These are phyloP conservation scores for Caenorhabditis uteleia DNA, from an alignment of 2,888 invertebrate genomes.

Conservation along the genomic window DNA sequence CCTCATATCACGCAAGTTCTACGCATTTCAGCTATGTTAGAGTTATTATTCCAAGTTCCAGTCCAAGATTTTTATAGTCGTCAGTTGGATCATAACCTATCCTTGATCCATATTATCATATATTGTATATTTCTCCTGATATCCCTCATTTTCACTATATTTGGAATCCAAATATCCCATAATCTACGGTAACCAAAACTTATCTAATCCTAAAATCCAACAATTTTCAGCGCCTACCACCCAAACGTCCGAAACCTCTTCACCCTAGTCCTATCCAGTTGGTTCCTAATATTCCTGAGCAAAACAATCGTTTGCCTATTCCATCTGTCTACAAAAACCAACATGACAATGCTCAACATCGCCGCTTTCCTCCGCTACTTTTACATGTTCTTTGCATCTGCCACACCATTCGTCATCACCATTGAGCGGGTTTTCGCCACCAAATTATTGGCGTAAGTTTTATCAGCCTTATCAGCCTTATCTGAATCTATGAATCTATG, in stretches of 20 bases:
- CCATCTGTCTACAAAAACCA: neutral
- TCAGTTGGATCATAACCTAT: too few relatives aligned
- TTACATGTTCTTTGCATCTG: constrained; percentile 19
- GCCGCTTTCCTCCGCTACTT: constrained; percentile 14
- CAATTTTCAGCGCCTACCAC: too few relatives aligned
- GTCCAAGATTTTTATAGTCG: too few relatives aligned
- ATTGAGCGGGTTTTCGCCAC: constrained; percentile 20
- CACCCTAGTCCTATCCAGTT: too few relatives aligned
- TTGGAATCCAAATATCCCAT: too few relatives aligned
- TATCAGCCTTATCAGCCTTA: neutral
- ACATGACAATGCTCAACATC: constrained; percentile 2
- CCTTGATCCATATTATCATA: constrained; percentile 1
- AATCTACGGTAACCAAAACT: too few relatives aligned
- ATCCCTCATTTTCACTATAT: constrained; percentile 3
- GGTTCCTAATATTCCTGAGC: constrained; percentile 17
- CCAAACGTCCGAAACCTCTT: too few relatives aligned
- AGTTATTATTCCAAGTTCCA: too few relatives aligned
- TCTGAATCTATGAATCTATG: too few relatives aligned
- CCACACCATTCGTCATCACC: constrained; percentile 5
- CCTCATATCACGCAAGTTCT: too few relatives aligned
- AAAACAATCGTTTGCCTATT: constrained; percentile 12
- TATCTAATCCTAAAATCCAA: too few relatives aligned
- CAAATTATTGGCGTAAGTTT: constrained; percentile 6
- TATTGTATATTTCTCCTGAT: constrained; percentile 7
- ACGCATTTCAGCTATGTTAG: too few relatives aligned